These are phyloP conservation scores for Heliconius hermathena DNA, from an alignment of 1,140 invertebrate genomes.

Conservation along the genomic window DNA sequence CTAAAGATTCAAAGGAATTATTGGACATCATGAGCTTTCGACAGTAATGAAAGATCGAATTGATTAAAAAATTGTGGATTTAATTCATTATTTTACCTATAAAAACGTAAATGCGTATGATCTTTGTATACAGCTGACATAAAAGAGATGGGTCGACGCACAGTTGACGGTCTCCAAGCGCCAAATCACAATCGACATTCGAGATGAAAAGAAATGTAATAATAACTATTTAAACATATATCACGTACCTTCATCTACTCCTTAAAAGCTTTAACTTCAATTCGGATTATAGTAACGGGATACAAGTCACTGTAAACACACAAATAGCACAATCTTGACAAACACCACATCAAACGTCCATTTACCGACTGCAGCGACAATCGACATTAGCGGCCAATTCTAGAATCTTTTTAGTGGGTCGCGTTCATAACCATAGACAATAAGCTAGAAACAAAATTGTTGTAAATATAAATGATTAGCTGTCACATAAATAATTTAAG, in stretches of 20 bases:
- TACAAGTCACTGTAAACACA: conserved; percentile 81
- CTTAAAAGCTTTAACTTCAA: conserved; percentile 78
- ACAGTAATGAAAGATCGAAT: conserved; percentile 48
- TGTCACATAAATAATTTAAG: background rate
- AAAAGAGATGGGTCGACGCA: conserved; percentile 75
- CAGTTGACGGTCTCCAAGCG: conserved; percentile 67
- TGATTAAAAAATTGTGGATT: conserved; percentile 60
- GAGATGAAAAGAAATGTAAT: conserved; percentile 31
- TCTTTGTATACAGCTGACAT: conserved; percentile 80
- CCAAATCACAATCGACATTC: conserved; percentile 59
- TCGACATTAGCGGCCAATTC: conserved; percentile 64
- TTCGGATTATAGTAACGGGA: conserved; percentile 76
- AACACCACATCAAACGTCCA: conserved; percentile 82
- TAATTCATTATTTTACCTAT: conserved; percentile 75
- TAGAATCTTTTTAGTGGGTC: conserved; percentile 64
- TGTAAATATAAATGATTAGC: background rate
- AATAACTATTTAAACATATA: conserved; percentile 44
- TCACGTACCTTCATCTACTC: conserved; percentile 81
- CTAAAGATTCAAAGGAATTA: conserved; percentile 67
- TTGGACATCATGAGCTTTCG: conserved; percentile 46
- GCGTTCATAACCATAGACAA: conserved; percentile 53
- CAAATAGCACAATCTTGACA: conserved; percentile 81
- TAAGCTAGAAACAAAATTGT: background rate
- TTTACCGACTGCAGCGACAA: conserved; percentile 81
- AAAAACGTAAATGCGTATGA: conserved; percentile 75